These are phyloP conservation scores for Zelleria hepariella DNA, from an alignment of 2,888 invertebrate genomes.

Conservation along the genomic window DNA sequence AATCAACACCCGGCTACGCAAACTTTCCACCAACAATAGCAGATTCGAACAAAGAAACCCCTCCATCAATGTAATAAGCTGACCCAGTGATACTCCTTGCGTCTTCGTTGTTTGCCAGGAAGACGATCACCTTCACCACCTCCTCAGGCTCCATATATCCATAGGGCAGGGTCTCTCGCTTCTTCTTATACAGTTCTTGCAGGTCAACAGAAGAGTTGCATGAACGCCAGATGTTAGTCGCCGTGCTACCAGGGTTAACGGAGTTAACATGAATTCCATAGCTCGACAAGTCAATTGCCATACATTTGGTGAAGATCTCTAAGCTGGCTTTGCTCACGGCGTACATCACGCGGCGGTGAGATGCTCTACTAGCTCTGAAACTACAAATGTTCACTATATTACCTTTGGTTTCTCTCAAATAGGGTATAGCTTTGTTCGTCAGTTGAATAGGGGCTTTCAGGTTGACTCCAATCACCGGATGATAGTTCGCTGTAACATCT, in stretches of 20 bases:
- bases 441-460: background rate
- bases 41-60: background rate
- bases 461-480: background rate
- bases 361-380: background rate
- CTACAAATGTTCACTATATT: slow-evolving; percentile 1
- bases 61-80: slow-evolving; percentile 13
- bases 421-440: background rate
- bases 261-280: background rate
- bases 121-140: slow-evolving; percentile 20
- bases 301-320: background rate
- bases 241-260: background rate
- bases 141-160: slow-evolving; percentile 7
- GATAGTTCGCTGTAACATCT: background rate
- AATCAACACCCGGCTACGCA: too few species aligned
- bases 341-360: background rate
- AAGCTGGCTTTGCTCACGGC: background rate
- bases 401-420: background rate
- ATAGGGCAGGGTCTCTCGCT: too few species aligned
- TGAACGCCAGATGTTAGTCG: background rate
- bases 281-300: background rate
- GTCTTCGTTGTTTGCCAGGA: slow-evolving; percentile 11
- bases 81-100: slow-evolving; percentile 10
- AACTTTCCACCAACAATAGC: background rate
- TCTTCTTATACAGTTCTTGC: background rate
- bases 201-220: background rate